A percentile compares a stretch with the other conserved stretches of the same genome.
These are phyloP conservation scores for Agonopterix arenella DNA, from an alignment of 2,888 invertebrate genomes.

Conservation along the genomic window DNA sequence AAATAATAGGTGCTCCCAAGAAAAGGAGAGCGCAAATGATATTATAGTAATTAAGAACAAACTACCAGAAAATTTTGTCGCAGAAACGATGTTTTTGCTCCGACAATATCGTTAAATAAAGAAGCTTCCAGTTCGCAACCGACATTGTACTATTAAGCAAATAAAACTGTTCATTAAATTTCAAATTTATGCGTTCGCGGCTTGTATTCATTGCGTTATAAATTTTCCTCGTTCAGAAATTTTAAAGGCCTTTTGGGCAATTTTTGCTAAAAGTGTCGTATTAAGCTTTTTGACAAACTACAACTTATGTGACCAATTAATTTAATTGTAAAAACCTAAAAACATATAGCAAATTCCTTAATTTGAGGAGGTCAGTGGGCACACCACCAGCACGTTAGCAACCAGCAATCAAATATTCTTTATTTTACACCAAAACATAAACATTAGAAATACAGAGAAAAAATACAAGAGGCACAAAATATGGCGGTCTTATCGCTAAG, in stretches of 20 bases:
- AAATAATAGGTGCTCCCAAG: constrained; percentile 43
- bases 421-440: too few species aligned
- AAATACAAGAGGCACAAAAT: too few species aligned
- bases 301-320: too few species aligned
- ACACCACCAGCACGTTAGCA: too few species aligned
- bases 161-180: constrained; percentile 38
- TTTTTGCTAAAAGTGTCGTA: not conserved
- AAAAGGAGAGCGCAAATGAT: constrained; percentile 39
- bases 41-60: constrained; percentile 57
- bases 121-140: constrained; percentile 20
- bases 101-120: constrained; percentile 39
- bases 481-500: too few species aligned
- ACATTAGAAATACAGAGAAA: too few species aligned
- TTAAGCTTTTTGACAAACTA: not conserved
- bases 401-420: too few species aligned
- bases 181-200: constrained; percentile 30
- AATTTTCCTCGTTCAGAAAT: constrained; percentile 18
- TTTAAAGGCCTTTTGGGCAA: not conserved
- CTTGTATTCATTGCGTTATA: constrained; percentile 28
- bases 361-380: too few species aligned
- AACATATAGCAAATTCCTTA: too few species aligned
- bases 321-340: too few species aligned
- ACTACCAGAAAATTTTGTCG: constrained; percentile 52
- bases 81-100: constrained; percentile 43
- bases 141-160: constrained; percentile 23